These are phyloP conservation scores for Eupithecia subfuscata DNA, from an alignment of 2,888 invertebrate genomes.

Conservation along the genomic window DNA sequence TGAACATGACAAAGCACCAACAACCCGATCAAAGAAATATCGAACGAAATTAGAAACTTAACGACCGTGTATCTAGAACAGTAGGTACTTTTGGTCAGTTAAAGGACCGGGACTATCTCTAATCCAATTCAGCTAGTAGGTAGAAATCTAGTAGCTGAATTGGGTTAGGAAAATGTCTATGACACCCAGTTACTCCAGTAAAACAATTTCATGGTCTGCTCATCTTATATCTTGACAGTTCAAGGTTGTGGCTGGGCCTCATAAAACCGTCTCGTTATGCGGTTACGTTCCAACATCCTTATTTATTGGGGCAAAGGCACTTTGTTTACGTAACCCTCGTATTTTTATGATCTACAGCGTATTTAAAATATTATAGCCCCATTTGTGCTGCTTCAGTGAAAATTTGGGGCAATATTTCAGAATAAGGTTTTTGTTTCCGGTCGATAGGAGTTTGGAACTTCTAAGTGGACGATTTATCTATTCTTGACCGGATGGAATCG, in stretches of 20 bases:
- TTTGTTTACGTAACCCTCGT: slow-evolving; percentile 62
- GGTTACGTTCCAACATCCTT: slow-evolving; percentile 50
- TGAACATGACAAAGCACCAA: not conserved
- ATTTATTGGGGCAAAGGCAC: slow-evolving; percentile 59
- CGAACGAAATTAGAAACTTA: slow-evolving; percentile 1
- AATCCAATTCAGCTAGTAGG: not conserved
- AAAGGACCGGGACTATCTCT: slow-evolving; percentile 11
- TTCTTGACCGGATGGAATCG: slow-evolving; percentile 31
- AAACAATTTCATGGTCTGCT: slow-evolving; percentile 41
- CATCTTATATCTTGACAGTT: slow-evolving; percentile 43
- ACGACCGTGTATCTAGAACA: slow-evolving; percentile 4
- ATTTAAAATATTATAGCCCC: slow-evolving; percentile 57
- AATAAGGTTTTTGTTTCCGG: slow-evolving; percentile 38
- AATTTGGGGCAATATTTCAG: slow-evolving; percentile 47
- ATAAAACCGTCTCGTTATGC: slow-evolving; percentile 51
- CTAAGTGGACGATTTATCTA: slow-evolving; percentile 42
- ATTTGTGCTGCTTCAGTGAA: slow-evolving; percentile 47
- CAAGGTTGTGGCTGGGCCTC: slow-evolving; percentile 43
- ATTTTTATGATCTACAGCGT: slow-evolving; percentile 61
- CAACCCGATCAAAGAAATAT: not conserved
- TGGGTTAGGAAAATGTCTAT: slow-evolving; percentile 8
- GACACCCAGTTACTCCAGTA: slow-evolving; percentile 23
- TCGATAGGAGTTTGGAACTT: slow-evolving; percentile 38
- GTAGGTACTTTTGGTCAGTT: slow-evolving; percentile 2
- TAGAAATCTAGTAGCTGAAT: slow-evolving; percentile 7